Evolutionary conservation across 2,888 invertebrate genomes (phyloP).

Genomic region (Acleris literana): DNA sequence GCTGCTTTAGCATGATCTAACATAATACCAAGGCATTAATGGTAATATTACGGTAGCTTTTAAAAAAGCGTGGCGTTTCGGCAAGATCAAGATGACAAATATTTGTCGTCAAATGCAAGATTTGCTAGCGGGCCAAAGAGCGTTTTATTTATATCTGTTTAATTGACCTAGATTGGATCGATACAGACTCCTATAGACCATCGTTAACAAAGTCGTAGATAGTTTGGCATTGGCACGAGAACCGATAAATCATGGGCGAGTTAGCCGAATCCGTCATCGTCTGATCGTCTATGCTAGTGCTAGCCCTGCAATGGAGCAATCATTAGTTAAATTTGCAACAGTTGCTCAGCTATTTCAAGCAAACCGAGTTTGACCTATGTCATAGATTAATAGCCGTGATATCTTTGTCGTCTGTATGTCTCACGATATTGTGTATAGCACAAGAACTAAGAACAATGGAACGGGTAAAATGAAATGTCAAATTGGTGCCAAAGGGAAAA

Average conservation of each 20-base stretch:
- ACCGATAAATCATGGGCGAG: constrained; percentile 30
- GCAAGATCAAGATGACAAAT: not conserved
- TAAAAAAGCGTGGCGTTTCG: not conserved
- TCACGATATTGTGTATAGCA: constrained; percentile 32
- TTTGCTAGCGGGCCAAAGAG: not conserved
- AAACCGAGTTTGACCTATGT: constrained; percentile 41
- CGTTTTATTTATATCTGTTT: constrained; percentile 22
- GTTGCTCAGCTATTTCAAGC: constrained; percentile 62
- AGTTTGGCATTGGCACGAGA: constrained; percentile 31
- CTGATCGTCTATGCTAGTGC: constrained; percentile 49
- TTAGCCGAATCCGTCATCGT: constrained; percentile 23
- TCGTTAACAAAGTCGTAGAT: constrained; percentile 24
- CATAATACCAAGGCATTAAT: not conserved
- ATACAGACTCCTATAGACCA: constrained; percentile 18
- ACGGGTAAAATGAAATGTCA: constrained; percentile 39
- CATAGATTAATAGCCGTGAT: constrained; percentile 46
- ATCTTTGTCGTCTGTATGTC: constrained; percentile 33
- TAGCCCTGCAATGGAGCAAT: constrained; percentile 56
- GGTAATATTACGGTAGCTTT: not conserved
- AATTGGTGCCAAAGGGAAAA: constrained; percentile 51
- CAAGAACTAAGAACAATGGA: constrained; percentile 34
- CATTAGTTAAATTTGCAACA: constrained; percentile 73
- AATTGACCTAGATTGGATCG: constrained; percentile 31
- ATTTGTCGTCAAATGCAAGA: not conserved
- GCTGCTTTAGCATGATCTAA: constrained; percentile 23